Conservation (phyloP, 2,797 vertebrate genomes). For the Trachops cirrhosus region DNA sequence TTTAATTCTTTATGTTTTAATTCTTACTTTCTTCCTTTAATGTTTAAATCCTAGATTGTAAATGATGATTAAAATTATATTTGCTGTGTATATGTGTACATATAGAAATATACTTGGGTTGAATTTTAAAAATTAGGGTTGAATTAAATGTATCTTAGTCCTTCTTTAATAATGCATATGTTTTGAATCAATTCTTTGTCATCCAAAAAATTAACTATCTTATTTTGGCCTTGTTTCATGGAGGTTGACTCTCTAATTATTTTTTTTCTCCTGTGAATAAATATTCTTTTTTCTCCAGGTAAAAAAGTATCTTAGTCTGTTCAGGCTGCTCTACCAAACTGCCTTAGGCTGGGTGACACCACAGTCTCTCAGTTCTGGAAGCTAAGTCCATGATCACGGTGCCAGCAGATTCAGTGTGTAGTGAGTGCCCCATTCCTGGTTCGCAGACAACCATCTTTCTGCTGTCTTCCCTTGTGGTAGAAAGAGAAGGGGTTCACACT, state of each 20-base stretch:
- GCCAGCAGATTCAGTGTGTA: not conserved
- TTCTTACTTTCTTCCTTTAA: not conserved
- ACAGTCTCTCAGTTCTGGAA: not conserved
- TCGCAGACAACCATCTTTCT: not conserved
- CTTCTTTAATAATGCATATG: not conserved
- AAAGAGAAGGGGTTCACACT: not conserved
- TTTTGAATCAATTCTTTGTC: not conserved
- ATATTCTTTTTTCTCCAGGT: not conserved
- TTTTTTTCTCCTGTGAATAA: slow-evolving; percentile 13
- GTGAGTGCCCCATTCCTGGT: not conserved
- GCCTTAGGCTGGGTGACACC: not conserved
- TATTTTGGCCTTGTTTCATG: slow-evolving; percentile 8
- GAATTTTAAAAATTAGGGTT: not conserved
- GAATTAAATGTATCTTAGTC: not conserved
- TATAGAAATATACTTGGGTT: not conserved
- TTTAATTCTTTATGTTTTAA: not conserved
- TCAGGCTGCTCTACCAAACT: not conserved
- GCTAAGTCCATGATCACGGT: not conserved
- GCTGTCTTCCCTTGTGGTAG: not conserved
- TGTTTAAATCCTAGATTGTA: not conserved
- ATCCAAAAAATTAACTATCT: not conserved
- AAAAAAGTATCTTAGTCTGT: not conserved
- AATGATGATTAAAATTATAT: not conserved
- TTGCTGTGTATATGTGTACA: not conserved
- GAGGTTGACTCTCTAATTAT: not conserved